A percentile compares a stretch with the other conserved stretches of the same genome.
These are phyloP conservation scores for Microtus richardsoni DNA, from an alignment of 2,113 vertebrate genomes.

Conservation along the genomic window DNA sequence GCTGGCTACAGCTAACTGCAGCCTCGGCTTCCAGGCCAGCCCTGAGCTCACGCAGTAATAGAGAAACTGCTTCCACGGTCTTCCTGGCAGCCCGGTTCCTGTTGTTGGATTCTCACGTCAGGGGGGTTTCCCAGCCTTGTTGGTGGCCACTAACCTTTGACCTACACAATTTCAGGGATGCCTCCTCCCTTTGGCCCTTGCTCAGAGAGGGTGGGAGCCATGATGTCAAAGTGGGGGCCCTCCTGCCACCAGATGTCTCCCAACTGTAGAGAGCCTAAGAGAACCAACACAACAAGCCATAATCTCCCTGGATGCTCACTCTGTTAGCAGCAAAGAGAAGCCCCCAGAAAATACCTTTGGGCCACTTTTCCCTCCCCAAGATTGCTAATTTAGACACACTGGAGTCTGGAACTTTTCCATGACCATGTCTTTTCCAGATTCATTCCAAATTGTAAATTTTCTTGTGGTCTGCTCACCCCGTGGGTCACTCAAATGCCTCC, in stretches of 20 bases:
- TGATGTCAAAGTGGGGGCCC: slow-evolving; percentile 69
- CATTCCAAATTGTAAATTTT: slow-evolving; percentile 60
- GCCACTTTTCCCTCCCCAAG: slow-evolving; percentile 67
- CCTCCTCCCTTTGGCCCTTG: neutral
- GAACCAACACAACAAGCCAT: neutral
- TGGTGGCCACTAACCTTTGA: slow-evolving; percentile 62
- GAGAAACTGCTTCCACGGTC: slow-evolving; percentile 19
- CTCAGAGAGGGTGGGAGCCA: neutral
- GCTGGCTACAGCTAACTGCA: neutral
- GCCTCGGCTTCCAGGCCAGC: neutral
- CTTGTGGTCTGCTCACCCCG: slow-evolving; percentile 60
- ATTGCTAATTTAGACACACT: slow-evolving; percentile 67
- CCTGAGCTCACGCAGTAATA: neutral
- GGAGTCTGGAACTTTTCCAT: slow-evolving; percentile 66
- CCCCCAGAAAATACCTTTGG: slow-evolving; percentile 68
- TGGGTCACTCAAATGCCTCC: slow-evolving; percentile 80
- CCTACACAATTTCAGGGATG: neutral
- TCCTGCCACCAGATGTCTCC: slow-evolving; percentile 44
- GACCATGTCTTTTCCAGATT: slow-evolving; percentile 49
- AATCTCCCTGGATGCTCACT: neutral
- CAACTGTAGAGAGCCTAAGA: slow-evolving; percentile 6
- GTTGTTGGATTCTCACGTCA: neutral
- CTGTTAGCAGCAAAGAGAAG: slow-evolving; percentile 65
- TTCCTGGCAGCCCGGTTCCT: neutral
- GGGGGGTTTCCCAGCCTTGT: neutral